These are phyloP conservation scores for Craniophora ligustri DNA, from an alignment of 2,888 invertebrate species.

Conservation along the genomic window DNA sequence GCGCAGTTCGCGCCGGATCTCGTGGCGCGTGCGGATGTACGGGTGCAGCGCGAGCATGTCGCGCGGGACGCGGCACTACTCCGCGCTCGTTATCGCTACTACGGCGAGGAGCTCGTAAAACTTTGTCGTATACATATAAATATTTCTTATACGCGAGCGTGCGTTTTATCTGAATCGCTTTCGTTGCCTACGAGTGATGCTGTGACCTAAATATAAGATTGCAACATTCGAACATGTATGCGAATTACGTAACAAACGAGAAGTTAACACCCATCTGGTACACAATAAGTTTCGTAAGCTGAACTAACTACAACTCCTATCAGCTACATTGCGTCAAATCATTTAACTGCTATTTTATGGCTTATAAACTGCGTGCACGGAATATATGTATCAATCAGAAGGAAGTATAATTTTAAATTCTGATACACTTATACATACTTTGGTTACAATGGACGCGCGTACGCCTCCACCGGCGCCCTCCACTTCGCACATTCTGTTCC, in stretches of 20 bases:
- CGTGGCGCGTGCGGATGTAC: conserved; percentile 76
- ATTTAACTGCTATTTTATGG: too few relatives aligned
- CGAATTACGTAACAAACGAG: neutral
- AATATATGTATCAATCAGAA: too few relatives aligned
- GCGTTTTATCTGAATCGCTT: conserved; percentile 8
- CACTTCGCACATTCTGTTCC: too few relatives aligned
- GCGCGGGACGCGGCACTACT: neutral
- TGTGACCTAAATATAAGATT: conserved; percentile 31
- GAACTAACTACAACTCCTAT: neutral
- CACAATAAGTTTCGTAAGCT: neutral
- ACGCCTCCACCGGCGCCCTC: too few relatives aligned
- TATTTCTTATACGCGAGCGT: conserved; percentile 9
- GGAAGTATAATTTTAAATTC: too few relatives aligned
- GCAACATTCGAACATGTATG: neutral
- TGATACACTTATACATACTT: too few relatives aligned
- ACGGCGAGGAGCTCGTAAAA: conserved; percentile 24
- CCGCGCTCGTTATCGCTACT: neutral
- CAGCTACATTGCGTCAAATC: neutral
- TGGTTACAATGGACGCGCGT: too few relatives aligned
- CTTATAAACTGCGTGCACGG: too few relatives aligned
- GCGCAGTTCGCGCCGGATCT: conserved; percentile 61
- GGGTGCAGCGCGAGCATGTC: conserved; percentile 65
- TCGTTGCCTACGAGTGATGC: neutral
- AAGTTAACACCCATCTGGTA: neutral
- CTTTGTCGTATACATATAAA: conserved; percentile 1